Conservation (phyloP, 2,113 vertebrate genomes). For the Bubo blakistoni region DNA sequence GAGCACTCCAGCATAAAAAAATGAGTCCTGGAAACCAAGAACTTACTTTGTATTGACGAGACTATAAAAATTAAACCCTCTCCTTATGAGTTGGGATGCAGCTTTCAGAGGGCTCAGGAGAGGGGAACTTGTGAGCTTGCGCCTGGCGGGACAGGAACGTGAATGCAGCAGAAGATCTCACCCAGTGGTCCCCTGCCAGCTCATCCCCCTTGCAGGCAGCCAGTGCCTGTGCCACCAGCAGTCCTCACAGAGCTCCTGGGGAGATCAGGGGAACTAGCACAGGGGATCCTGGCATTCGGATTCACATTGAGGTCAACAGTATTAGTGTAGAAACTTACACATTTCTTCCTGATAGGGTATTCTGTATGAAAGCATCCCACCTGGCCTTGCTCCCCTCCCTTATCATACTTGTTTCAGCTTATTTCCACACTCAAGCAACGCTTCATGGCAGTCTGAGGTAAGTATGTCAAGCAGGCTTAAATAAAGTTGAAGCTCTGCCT, state of each 20-base stretch:
- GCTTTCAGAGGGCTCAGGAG: not conserved
- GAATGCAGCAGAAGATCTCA: not conserved
- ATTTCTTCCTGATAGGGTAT: not conserved
- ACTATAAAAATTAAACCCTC: not conserved
- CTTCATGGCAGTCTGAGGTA: not conserved
- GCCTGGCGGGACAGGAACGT: fast-evolving
- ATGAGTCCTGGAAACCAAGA: not conserved
- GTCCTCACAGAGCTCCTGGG: not conserved
- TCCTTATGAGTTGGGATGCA: not conserved
- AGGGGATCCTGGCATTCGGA: not conserved
- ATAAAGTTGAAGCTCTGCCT: not conserved
- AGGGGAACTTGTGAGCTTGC: not conserved
- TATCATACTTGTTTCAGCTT: not conserved
- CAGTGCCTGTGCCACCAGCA: not conserved
- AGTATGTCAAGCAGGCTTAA: not conserved
- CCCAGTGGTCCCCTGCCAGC: not conserved
- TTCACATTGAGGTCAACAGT: not conserved
- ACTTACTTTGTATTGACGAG: not conserved
- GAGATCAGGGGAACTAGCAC: not conserved
- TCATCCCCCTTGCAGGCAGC: not conserved
- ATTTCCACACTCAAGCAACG: not conserved
- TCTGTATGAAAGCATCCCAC: not conserved
- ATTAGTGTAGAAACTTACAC: not conserved
- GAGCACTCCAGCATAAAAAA: fast-evolving
- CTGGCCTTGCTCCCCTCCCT: not conserved